Evolutionary conservation across 1,140 invertebrate species (phyloP).

Genomic region (Heliconius hewitsoni): DNA sequence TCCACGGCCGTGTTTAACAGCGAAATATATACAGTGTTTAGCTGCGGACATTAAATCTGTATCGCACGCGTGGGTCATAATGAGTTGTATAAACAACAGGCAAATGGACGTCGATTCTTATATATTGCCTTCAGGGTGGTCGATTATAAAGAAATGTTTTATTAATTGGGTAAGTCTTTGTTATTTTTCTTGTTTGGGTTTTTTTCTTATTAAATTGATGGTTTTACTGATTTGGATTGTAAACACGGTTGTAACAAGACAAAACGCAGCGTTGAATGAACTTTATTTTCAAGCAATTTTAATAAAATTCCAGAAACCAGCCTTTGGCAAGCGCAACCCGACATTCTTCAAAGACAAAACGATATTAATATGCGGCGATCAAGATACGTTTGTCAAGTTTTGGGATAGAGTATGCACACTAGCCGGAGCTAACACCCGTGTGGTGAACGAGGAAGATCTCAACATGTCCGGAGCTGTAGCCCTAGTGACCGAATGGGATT

Average conservation of each 20-base stretch:
- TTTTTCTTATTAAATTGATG: neutral
- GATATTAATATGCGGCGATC: conserved; percentile 76
- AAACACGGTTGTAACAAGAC: no score
- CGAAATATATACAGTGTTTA: conserved; percentile 82
- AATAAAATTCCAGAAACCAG: conserved; percentile 54
- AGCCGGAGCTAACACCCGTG: conserved; percentile 80
- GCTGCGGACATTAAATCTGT: conserved; percentile 79
- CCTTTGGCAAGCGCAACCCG: conserved; percentile 69
- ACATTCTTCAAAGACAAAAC: conserved; percentile 81
- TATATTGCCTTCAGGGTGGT: conserved; percentile 81
- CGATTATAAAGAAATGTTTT: conserved; percentile 74
- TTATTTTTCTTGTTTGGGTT: neutral
- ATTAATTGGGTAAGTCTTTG: conserved; percentile 70
- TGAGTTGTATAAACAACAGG: conserved; percentile 73
- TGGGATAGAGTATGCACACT: conserved; percentile 83
- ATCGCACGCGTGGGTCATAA: conserved; percentile 83
- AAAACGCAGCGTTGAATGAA: no score
- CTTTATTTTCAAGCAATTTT: no score
- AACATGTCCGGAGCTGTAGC: conserved; percentile 76
- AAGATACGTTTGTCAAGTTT: conserved; percentile 80
- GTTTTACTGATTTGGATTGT: no score
- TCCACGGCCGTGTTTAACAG: conserved; percentile 83
- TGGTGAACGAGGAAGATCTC: conserved; percentile 75
- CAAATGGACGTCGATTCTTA: conserved; percentile 68
- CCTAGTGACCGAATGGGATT: conserved; percentile 81